Conservation (phyloP, 2,888 invertebrate genomes). For the Sepiola atlantica region DNA sequence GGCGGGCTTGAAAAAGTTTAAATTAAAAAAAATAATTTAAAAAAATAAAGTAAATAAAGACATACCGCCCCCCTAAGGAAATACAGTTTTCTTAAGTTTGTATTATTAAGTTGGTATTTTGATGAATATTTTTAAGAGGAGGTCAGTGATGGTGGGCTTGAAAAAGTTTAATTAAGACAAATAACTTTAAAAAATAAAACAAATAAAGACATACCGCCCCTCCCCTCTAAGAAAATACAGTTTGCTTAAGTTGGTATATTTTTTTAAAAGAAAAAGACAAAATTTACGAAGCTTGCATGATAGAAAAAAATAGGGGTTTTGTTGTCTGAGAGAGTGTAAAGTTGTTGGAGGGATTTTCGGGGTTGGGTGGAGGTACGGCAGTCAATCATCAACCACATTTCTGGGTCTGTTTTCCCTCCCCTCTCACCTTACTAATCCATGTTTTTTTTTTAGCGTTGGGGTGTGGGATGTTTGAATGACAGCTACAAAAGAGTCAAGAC, state of each 20-base stretch:
- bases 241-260: background rate
- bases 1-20: background rate
- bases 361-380: background rate
- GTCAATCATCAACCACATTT: background rate
- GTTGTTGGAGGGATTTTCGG: constrained; percentile 6
- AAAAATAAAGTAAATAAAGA: background rate
- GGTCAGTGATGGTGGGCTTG: too few relatives aligned
- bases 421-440: too few relatives aligned
- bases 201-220: background rate
- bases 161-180: background rate
- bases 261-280: background rate
- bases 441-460: too few relatives aligned
- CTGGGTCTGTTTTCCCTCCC: background rate
- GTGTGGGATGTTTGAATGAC: background rate
- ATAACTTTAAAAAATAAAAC: background rate
- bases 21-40: background rate
- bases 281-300: background rate
- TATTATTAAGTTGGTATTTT: too few relatives aligned
- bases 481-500: background rate
- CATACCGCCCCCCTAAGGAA: background rate
- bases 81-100: background rate
- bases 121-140: too few relatives aligned
- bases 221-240: background rate
- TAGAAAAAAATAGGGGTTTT: background rate
- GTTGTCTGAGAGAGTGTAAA: background rate